phyloP scores from a whole-genome alignment of 2,113 vertebrate genomes.

The Enhydra lutris region DNA sequence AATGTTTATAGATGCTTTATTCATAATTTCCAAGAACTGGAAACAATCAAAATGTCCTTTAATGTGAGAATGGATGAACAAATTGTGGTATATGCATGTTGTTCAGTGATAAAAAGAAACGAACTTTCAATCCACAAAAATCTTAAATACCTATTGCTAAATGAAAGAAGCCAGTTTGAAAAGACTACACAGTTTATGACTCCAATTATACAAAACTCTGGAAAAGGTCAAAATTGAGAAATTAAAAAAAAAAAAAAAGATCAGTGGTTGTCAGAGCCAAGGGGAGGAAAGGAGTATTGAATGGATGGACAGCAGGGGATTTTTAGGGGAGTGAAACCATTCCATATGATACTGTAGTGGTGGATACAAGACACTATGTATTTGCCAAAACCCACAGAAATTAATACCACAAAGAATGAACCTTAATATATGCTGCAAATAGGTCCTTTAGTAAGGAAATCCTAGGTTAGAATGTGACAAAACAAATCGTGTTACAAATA shows the following conservation, averaged over 20 bases:
- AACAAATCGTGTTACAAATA: background rate
- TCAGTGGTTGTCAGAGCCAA: background rate
- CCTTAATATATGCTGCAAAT: background rate
- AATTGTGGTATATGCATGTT: background rate
- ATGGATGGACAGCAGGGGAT: background rate
- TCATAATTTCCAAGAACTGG: background rate
- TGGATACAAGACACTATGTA: rapidly evolving
- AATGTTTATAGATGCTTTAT: background rate
- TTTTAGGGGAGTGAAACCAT: background rate
- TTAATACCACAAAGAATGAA: background rate
- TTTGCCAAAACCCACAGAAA: background rate
- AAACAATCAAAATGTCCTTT: background rate
- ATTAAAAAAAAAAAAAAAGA: background rate
- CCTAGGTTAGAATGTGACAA: background rate
- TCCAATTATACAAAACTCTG: background rate
- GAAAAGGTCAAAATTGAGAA: background rate
- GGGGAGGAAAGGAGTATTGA: background rate
- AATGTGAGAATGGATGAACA: background rate
- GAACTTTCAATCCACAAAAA: background rate
- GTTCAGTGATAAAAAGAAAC: background rate
- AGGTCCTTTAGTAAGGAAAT: background rate
- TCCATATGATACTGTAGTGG: background rate
- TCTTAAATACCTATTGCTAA: background rate
- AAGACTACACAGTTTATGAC: background rate
- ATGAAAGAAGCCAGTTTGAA: background rate